Base-by-base conservation (phyloP, 2,888 invertebrate species). In the Netelia melanura region DNA sequence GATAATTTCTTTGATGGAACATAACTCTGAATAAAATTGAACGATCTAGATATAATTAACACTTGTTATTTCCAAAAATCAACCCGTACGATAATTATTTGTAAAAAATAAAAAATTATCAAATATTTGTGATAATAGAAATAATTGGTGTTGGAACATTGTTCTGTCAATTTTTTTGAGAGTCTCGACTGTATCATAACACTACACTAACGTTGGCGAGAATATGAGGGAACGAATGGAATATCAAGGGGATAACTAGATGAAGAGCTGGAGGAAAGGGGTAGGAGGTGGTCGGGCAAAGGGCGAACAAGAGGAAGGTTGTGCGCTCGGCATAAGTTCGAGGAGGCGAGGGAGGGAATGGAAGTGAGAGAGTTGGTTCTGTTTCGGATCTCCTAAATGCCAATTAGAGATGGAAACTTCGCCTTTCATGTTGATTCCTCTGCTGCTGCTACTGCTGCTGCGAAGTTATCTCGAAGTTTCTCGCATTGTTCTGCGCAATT, bases 341-440 rank as follows among this genome's bases (percentile, higher is more conserved):
- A 71, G 79, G 70, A 75, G 79, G 44, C 44, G 43, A 23, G 61
- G 48, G 44, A 56, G 74, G 25, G 30, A 56, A 48, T 58, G 25
- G 43, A 10, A 44, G 76, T 30, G 56, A 67, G 65, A 74, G 58
- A 89, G 88, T 89, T 90, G 89, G 91, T 87, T 92, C 90, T 90
- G 91, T 92, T 92, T 92, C 91, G 90, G 91, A 92, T 93, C 93
- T 92, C 90, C 93, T 93, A 93, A 93, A 93, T 93, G 92, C 92
- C 92, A 93, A 93, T 93, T 93, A 93, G 92, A 90, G 91, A 91
- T 90, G 90, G 92, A 93, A 93, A 93, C 92, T 93, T 93, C 90
- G 90, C 91, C 92, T 92, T 92, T 92, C 92, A 92, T 93, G 93
- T 93, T 92, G 93, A 92, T 92, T 92, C 91, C 91, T 89, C 79